Evolutionary conservation across 2,797 vertebrate species (phyloP), one percentile per base, ranked within the genome.

Genomic region (Ceyx erithaca): DNA sequence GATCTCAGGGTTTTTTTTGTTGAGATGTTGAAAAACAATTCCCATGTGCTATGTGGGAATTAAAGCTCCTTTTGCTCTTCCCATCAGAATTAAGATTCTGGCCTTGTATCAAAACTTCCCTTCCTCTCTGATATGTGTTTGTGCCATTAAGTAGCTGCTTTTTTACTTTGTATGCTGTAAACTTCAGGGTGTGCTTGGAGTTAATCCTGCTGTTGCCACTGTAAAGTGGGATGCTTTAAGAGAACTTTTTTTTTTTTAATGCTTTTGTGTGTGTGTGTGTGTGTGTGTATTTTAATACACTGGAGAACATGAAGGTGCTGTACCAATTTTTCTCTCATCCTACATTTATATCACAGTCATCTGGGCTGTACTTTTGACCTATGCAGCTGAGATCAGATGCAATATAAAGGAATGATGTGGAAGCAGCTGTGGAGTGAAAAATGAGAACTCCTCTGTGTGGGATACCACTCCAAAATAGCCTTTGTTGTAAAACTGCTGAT

Each of bases 1-100:
- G 16, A 49, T 48, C 17, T 23, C 14, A 28, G 7, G 17, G 1
- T 43, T 87, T 87, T 70, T 82, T 71, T 52, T 52, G 4, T 64
- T 20, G 33, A 75, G 58, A 87, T 41, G 62, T 57, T 68, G 62
- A 83, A 84, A 51, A 90, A 83, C 33, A 91, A 91, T 93, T 93
- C 90, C 87, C 90, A 71, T 72, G 87, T 76, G 82, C 30, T 66
- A 2, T 71, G 87, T 84, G 94, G 91, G 93, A 94, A 91, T 66
- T 43, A 64, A 80, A 57, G 43, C 54, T 91, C 77, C 82, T 92
- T 85, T 71, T 93, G 91, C 67, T 45, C 46, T 87, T 92, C 45
- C 73, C 59, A 66, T 12, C 1, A 0, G 46, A 87, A 51, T 52
- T 25, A 80, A 90, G 83, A 43, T 14, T 69, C 49, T 81, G 85